Evolutionary conservation across 2,113 vertebrate species (phyloP), one percentile per base, ranked within the genome.

Genomic region (Dipodomys stephensi): DNA sequence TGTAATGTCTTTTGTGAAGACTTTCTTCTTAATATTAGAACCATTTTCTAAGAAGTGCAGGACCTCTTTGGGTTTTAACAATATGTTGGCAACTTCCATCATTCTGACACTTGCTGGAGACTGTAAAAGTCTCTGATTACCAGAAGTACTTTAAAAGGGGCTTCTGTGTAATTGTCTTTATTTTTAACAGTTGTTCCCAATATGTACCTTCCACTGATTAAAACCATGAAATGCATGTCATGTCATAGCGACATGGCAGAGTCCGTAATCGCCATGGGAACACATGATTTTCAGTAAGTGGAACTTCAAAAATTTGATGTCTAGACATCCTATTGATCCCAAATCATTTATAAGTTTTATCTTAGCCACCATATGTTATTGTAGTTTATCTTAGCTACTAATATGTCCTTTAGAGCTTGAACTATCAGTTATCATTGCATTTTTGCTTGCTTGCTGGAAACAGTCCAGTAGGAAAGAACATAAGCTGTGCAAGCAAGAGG

Each of bases 21-120:
- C 16, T 57, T 94, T 86, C 44, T 87, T 82, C 86, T 93, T 92
- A 92, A 85, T 91, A 84, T 91, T 83, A 78, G 60, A 94, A 93
- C 69, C 30, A 30, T 79, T 93, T 92, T 94, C 79, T 85, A 4
- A 4, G 9, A 28, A 23, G 20, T 62, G 1, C 32, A 72, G 69
- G 81, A 83, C 39, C 78, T 94, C 67, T 94, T 94, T 87, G 78
- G 49, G n/a, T 93, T 92, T 94, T 79, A 92, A 73, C 28, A 77
- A 73, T 60, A 57, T 91, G 49, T 65, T 92, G 73, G 71, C 91
- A 83, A 62, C 74, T 85, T 92, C 46, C 71, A 64, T 94, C 82
- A 96, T 90, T 71, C 30, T 90, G 84, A 91, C 81, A 90, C 22
- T 87, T 96, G 69, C 18, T 57, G 60, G 77, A 84, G 46, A 18